These are phyloP conservation scores for Sialia sialis DNA, from an alignment of 2,113 vertebrate species.

Conservation along the genomic window DNA sequence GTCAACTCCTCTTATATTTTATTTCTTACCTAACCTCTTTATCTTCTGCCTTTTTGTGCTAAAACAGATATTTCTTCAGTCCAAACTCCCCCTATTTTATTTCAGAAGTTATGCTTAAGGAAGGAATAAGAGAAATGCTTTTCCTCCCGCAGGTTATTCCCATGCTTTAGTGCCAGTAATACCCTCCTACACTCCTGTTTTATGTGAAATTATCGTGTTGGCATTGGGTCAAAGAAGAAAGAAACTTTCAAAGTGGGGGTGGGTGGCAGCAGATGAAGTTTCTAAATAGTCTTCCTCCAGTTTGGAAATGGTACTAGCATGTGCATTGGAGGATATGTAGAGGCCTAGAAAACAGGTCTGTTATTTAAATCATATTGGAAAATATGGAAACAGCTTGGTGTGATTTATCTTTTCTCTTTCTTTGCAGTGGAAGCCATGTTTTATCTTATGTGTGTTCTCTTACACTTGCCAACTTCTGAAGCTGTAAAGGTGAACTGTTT, in stretches of 20 bases:
- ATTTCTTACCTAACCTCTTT: neutral
- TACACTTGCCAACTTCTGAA: neutral
- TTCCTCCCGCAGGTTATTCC: constrained; percentile 50
- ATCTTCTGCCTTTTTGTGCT: neutral
- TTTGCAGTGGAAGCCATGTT: constrained; percentile 1
- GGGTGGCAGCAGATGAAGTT: neutral
- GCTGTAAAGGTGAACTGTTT: neutral
- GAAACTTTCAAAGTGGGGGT: neutral
- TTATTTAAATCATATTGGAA: constrained; percentile 35
- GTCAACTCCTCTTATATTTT: neutral
- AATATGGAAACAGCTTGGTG: constrained; percentile 15
- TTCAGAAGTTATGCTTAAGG: neutral
- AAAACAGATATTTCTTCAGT: neutral
- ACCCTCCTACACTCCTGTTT: constrained; percentile 34
- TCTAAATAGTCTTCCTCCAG: neutral
- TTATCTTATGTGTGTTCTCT: neutral
- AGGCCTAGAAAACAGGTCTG: neutral
- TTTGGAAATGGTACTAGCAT: neutral
- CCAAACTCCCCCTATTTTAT: neutral
- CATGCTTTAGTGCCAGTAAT: constrained; percentile 50
- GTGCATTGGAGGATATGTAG: neutral
- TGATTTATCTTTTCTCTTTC: neutral
- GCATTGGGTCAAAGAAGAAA: constrained; percentile 26
- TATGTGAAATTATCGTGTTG: constrained; percentile 24
- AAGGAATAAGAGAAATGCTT: neutral